These are phyloP conservation scores for Premnoplex brunnescens DNA, from an alignment of 2,797 vertebrate species.

Conservation along the genomic window DNA sequence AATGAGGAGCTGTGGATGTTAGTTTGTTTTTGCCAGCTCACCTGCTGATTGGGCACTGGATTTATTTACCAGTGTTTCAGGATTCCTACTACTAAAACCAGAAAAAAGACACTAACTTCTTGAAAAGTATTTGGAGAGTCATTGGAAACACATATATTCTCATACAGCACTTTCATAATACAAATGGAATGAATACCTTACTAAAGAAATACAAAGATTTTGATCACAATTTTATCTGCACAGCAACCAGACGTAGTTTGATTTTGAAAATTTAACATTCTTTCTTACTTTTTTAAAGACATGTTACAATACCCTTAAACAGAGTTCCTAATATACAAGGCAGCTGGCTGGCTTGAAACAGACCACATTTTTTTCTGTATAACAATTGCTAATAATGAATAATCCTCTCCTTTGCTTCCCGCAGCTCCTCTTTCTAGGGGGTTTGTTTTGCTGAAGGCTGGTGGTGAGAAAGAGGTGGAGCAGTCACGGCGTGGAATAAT, in stretches of 20 bases:
- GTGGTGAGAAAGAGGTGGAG: constrained; percentile 51
- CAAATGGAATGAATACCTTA: background rate
- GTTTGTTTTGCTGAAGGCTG: constrained; percentile 75
- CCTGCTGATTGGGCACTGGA: background rate
- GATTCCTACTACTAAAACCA: background rate
- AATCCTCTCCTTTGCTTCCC: background rate
- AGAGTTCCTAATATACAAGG: background rate
- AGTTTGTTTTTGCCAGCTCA: background rate
- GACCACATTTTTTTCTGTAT: background rate
- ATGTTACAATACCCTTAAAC: background rate
- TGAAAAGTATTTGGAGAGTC: background rate
- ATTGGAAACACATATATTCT: background rate
- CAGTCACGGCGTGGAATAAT: constrained; percentile 12
- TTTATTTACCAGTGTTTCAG: background rate
- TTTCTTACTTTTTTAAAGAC: background rate
- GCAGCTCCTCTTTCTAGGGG: constrained; percentile 32
- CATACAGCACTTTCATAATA: background rate
- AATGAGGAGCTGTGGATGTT: background rate
- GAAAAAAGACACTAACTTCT: background rate
- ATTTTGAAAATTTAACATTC: background rate
- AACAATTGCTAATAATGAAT: constrained; percentile 46
- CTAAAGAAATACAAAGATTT: background rate
- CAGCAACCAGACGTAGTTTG: background rate
- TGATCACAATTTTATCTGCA: background rate
- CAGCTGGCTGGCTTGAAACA: background rate